Conservation (phyloP, 2,888 invertebrate genomes). For the Bombyx huttoni region DNA sequence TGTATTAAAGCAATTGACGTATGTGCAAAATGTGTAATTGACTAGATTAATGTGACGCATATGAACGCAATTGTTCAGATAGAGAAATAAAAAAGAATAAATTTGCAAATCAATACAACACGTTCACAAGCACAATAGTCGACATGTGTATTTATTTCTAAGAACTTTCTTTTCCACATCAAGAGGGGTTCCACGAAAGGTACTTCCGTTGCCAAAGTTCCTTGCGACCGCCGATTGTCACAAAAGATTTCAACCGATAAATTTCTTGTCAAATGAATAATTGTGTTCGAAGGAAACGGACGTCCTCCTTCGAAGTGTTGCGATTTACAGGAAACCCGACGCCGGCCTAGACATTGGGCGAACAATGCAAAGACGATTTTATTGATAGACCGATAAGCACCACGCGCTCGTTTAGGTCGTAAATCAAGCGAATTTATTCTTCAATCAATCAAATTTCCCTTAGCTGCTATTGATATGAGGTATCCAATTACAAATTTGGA, state of each 20-base stretch:
- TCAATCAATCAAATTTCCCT: background rate
- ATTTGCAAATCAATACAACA: constrained; percentile 9
- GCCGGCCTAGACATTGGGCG: constrained; percentile 26
- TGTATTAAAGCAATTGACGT: no score
- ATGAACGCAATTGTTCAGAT: background rate
- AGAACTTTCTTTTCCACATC: background rate
- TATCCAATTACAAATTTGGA: background rate
- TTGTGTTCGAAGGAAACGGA: constrained; percentile 54
- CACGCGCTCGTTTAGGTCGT: background rate
- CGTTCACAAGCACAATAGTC: constrained; percentile 3
- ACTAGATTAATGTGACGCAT: no score
- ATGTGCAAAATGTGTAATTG: no score
- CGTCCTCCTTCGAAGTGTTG: constrained; percentile 42
- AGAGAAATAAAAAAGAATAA: background rate
- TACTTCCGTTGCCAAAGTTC: constrained; percentile 30
- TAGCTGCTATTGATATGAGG: background rate
- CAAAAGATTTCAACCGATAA: constrained; percentile 23
- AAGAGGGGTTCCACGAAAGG: constrained; percentile 17
- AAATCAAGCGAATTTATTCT: background rate
- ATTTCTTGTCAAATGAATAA: constrained; percentile 46
- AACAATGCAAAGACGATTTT: constrained; percentile 32
- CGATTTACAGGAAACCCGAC: constrained; percentile 43
- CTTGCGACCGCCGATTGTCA: constrained; percentile 17
- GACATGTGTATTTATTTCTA: background rate
- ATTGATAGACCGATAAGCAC: constrained; percentile 14